A percentile compares a stretch with the other conserved stretches of the same genome.
Conservation (phyloP, 35 echinoderm and acorn worm species). For the Anneissia japonica region DNA sequence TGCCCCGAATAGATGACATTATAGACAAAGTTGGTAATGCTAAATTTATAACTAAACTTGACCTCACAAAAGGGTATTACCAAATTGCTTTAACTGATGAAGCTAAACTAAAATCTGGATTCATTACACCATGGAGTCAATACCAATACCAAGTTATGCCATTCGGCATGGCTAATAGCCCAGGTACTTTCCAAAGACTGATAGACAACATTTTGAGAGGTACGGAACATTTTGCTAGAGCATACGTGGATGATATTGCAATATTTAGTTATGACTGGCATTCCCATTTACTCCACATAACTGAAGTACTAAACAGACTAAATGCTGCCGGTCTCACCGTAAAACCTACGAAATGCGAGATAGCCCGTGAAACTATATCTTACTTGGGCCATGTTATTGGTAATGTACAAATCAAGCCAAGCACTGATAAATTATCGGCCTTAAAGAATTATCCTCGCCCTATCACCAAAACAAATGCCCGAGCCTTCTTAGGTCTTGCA, state of each 20-base stretch:
- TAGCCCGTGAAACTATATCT: not conserved
- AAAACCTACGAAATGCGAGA: not conserved
- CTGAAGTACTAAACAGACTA: too few relatives aligned
- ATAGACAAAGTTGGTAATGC: not conserved
- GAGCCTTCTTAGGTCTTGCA: not conserved
- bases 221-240: not conserved
- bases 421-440: not conserved
- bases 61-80: too few relatives aligned
- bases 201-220: not conserved
- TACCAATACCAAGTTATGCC: not conserved
- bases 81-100: not conserved
- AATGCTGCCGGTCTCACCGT: not conserved
- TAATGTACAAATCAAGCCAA: not conserved
- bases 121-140: not conserved
- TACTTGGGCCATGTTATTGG: not conserved
- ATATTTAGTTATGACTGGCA: not conserved
- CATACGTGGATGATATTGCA: not conserved
- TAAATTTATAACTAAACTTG: not conserved
- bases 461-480: not conserved
- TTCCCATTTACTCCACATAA: too few relatives aligned
- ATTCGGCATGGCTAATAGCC: not conserved
- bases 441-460: not conserved
- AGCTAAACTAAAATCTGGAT: not conserved
- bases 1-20: constrained; percentile 3
- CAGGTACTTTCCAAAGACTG: too few relatives aligned